Conservation (phyloP, 64 coral and sea anemone genomes). For the Porites australiensis region DNA sequence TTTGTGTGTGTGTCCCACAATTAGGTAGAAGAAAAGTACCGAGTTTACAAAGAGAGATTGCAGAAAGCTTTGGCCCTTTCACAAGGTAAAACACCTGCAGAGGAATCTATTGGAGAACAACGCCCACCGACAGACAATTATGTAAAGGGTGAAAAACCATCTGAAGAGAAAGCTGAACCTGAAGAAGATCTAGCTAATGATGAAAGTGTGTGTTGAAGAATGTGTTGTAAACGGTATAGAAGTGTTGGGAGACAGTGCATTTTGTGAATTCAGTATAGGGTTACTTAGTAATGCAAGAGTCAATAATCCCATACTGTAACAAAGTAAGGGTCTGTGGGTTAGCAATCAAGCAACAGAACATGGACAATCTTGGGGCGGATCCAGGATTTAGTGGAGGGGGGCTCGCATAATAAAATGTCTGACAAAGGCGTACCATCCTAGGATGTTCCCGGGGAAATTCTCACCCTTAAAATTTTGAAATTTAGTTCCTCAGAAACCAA, state of each 20-base stretch:
- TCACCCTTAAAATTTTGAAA: too few species aligned
- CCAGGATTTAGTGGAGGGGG: too few species aligned
- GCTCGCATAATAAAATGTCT: too few species aligned
- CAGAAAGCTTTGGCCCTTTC: conserved; percentile 63
- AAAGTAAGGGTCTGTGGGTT: too few species aligned
- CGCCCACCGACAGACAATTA: neutral
- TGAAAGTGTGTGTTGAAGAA: conserved; percentile 9
- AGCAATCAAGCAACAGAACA: too few species aligned
- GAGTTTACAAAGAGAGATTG: conserved; percentile 84
- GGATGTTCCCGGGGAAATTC: too few species aligned
- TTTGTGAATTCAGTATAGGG: too few species aligned
- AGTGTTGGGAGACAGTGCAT: neutral
- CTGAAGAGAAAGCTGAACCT: neutral
- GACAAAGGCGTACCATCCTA: too few species aligned
- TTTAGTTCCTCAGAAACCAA: too few species aligned
- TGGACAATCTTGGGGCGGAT: too few species aligned
- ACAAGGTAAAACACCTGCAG: neutral
- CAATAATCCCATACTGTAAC: too few species aligned
- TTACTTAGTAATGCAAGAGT: too few species aligned
- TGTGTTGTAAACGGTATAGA: neutral
- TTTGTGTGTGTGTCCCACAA: neutral
- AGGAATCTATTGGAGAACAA: neutral
- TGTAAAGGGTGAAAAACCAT: neutral
- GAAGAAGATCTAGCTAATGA: neutral
- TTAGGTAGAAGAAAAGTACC: conserved; percentile 89